These are phyloP conservation scores for Choloepus hoffmanni DNA, from an alignment of 2,113 vertebrate genomes.

Conservation along the genomic window DNA sequence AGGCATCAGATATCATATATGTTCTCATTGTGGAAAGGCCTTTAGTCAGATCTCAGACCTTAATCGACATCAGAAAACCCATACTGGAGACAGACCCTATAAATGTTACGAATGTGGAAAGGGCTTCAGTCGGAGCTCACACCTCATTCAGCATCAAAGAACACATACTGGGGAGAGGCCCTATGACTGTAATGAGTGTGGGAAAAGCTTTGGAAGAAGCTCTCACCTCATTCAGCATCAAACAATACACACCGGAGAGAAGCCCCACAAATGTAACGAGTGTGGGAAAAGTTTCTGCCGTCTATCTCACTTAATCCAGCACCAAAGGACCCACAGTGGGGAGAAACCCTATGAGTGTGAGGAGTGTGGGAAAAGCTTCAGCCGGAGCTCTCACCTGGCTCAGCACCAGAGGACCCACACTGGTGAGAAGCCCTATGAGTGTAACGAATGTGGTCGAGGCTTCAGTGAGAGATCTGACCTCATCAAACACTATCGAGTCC, in stretches of 20 bases:
- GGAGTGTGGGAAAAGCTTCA: conserved; percentile 86
- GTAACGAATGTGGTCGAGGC: conserved; percentile 81
- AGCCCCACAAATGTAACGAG: conserved; percentile 83
- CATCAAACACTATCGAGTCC: conserved; percentile 83
- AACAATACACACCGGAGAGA: conserved; percentile 85
- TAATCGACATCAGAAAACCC: conserved; percentile 81
- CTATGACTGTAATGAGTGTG: conserved; percentile 83
- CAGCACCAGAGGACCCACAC: conserved; percentile 84
- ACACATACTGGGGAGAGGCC: conserved; percentile 84
- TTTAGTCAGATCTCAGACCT: conserved; percentile 82
- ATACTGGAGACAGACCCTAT: conserved; percentile 79
- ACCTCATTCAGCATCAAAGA: conserved; percentile 82
- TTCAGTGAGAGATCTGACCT: conserved; percentile 84
- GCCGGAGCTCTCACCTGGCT: conserved; percentile 83
- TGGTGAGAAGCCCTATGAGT: conserved; percentile 83
- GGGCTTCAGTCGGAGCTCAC: conserved; percentile 82
- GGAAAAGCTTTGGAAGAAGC: conserved; percentile 82
- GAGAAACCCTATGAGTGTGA: conserved; percentile 85
- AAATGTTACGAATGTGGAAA: conserved; percentile 84
- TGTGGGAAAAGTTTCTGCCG: conserved; percentile 85
- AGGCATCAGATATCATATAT: conserved; percentile 77
- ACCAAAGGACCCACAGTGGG: conserved; percentile 84
- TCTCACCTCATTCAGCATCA: conserved; percentile 85
- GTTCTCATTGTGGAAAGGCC: conserved; percentile 81
- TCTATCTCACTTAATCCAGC: conserved; percentile 81